Evolutionary conservation across 2,113 vertebrate genomes (phyloP).

Genomic region (Phocoena sinus): DNA sequence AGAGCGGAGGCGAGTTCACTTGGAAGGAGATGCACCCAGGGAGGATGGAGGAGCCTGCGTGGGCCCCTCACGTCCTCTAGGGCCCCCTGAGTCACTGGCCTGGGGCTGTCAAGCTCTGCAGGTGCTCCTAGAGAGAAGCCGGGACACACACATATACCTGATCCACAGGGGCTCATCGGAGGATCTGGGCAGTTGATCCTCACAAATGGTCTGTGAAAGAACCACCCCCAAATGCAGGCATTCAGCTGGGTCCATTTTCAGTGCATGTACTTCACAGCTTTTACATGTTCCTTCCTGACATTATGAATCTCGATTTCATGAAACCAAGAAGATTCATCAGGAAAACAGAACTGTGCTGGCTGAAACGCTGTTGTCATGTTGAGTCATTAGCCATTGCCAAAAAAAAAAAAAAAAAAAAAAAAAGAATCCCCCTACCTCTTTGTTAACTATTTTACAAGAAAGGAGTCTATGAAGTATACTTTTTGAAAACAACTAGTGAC

Average conservation of each 20-base stretch:
- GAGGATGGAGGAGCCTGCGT: not conserved
- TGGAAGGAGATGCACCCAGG: not conserved
- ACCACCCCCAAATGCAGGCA: not conserved
- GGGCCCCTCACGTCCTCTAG: not conserved
- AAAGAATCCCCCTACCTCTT: too few relatives aligned
- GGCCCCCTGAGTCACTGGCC: not conserved
- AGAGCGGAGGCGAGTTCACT: not conserved
- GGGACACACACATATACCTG: not conserved
- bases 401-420: not conserved
- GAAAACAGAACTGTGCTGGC: not conserved
- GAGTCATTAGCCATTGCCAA: not conserved
- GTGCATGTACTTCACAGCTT: not conserved
- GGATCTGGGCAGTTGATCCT: not conserved
- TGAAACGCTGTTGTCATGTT: not conserved
- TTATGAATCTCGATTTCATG: not conserved
- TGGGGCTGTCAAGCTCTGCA: too few relatives aligned
- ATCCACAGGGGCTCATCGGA: not conserved
- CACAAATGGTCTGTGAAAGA: not conserved
- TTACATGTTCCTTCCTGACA: not conserved
- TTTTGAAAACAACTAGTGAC: not conserved
- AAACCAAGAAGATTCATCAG: not conserved
- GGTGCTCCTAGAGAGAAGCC: not conserved
- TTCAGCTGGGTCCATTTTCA: not conserved
- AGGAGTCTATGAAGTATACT: not conserved
- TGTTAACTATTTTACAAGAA: not conserved